Evolutionary conservation across 2,888 invertebrate genomes (phyloP).

Genomic region (Punctoribates punctum): DNA sequence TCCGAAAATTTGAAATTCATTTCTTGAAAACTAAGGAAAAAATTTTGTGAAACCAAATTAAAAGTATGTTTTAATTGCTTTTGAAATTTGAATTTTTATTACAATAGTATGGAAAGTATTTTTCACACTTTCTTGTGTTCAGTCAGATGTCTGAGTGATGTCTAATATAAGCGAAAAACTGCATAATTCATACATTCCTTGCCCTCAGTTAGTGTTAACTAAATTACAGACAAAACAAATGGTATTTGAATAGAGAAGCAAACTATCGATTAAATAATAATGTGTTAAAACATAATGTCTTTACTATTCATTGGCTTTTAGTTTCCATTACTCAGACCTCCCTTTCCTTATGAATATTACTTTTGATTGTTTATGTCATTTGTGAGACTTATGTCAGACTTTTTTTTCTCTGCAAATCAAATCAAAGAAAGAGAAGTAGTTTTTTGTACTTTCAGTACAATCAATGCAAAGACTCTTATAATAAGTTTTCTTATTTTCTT

Average conservation of each 20-base stretch:
- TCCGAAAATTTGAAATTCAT: too few relatives aligned
- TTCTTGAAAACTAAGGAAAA: too few relatives aligned
- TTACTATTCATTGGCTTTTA: background rate
- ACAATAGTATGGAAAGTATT: background rate
- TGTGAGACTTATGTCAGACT: slow-evolving; percentile 19
- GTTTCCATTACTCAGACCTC: background rate
- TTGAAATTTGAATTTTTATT: too few relatives aligned
- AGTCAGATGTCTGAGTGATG: background rate
- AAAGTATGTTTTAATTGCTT: too few relatives aligned
- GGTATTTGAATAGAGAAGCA: background rate
- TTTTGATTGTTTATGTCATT: slow-evolving; percentile 11
- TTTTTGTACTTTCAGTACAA: background rate
- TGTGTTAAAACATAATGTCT: background rate
- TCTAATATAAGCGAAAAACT: background rate
- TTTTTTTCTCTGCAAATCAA: slow-evolving; percentile 12
- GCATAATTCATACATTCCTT: background rate
- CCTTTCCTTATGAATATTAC: too few relatives aligned
- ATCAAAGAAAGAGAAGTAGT: background rate
- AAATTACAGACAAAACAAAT: background rate
- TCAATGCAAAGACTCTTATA: background rate
- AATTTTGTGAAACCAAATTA: too few relatives aligned
- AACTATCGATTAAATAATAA: slow-evolving; percentile 5
- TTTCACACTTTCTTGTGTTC: background rate
- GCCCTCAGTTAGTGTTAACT: background rate
- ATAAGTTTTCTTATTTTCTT: slow-evolving; percentile 3